Evolutionary conservation across 2,888 invertebrate species (phyloP), one percentile per base, ranked within the genome.

Genomic region (Lumbricus terrestris): DNA sequence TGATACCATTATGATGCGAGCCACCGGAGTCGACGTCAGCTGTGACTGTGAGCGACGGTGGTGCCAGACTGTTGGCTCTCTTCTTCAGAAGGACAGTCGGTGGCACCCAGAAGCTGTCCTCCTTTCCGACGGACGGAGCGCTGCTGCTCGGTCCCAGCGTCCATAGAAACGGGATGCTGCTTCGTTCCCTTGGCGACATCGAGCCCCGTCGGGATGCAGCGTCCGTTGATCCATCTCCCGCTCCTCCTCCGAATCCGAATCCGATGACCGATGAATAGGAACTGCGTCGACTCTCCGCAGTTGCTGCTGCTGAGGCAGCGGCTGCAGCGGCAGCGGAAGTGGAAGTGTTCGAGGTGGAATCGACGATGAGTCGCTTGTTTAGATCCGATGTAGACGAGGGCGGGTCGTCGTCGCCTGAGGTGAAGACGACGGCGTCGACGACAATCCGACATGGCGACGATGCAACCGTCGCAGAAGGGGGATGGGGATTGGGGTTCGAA

Each of bases 31-130:
- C 69, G 8, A n/a, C 69, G 29, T 69, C 69, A 0, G 69, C 69
- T 8, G 69, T 69, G 69, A 69, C n/a, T 6, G 69, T n/a, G 85
- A 85, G 37, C 20, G 85, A 34, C 13, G 85, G 85, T 35, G 85
- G 37, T 23, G 85, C 85, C 35, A 85, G 35, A 35, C 85, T 85
- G 37, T 85, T 85, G 85, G 85, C 85, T 37, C 85, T 85, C 23
- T 85, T 85, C 85, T 85, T 85, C 85, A 35, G 85, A 85, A 85
- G 34, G 85, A 85, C 37, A 37, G 34, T 85, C 23, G 16, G 35
- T 6, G 85, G 85, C 16, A 85, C 85, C 85, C 85, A 85, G 85
- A 85, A 85, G 20, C 37, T 18, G 85, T 85, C 85, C 37, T 85
- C 85, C 20, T 35, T 37, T 6, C 85, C 85, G 35, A 37, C 37